Conservation (phyloP, 2,888 invertebrate genomes). For the Pteria penguin region DNA sequence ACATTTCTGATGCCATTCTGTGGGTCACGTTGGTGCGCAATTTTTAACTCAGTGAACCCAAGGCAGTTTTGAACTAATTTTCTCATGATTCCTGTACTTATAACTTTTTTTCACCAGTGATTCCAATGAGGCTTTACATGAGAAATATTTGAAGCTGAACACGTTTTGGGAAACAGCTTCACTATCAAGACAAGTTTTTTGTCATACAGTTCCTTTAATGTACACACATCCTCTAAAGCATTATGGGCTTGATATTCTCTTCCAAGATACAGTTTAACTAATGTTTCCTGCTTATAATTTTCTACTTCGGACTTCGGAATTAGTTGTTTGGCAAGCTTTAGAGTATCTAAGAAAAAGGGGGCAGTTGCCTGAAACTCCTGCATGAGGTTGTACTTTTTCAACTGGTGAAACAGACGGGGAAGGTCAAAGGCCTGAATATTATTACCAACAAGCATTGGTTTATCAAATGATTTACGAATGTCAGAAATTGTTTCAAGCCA, state of each 20-base stretch:
- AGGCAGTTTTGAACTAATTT: not conserved
- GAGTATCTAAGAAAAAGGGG: not conserved
- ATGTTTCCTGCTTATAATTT: constrained; percentile 7
- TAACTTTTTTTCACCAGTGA: constrained; percentile 9
- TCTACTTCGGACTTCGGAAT: not conserved
- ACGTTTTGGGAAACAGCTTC: too few relatives aligned
- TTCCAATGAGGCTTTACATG: constrained; percentile 2
- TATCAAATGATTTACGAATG: not conserved
- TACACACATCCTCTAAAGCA: constrained; percentile 13
- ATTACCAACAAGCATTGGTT: constrained; percentile 5
- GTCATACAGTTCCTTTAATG: constrained; percentile 3
- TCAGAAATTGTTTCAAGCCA: not conserved
- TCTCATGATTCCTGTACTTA: not conserved
- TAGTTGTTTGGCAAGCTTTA: constrained; percentile 2
- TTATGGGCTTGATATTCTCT: not conserved
- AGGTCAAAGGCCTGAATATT: constrained; percentile 13
- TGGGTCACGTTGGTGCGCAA: not conserved
- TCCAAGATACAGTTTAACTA: not conserved
- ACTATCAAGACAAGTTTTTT: too few relatives aligned
- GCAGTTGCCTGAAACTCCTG: not conserved
- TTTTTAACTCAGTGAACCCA: not conserved
- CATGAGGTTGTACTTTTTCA: not conserved
- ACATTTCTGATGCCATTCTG: not conserved
- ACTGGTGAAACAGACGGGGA: not conserved
- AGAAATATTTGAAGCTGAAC: too few relatives aligned